Base-by-base conservation (phyloP, 2,797 vertebrate species). In the Dipus sagitta region DNA sequence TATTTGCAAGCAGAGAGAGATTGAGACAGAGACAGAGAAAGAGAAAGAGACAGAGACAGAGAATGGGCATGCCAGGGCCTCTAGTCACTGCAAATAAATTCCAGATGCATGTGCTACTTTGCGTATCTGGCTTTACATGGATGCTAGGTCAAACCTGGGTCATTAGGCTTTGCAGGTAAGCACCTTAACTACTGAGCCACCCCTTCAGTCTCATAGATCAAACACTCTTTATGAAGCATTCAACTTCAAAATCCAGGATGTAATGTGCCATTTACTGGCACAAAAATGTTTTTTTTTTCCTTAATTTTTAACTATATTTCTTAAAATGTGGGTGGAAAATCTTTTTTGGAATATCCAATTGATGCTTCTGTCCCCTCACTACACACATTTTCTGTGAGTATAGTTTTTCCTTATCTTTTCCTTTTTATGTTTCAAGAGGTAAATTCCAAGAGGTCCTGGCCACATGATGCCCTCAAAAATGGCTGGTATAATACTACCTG, bases 251-350 rank as follows among this genome's bases (percentile, higher is more conserved):
- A 60, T 78, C 9, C 17, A 47, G 54, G 28, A 78, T 32, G 76
- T 80, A 60, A 68, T 83, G 58, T 54, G 13, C 3, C 30, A 78
- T 72, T 79, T 88, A 83, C 20, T 38, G 67, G 18, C 5, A 60
- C 26, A 62, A 20, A 77, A 58, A 47, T n/a, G 34, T 58, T 5
- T 79, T 64, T 11, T 52, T 38, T 78, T 65, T 47, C 47, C 23
- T 26, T 67, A 75, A 30, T 70, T 60, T 84, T 92, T 67, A 11
- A 90, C 21, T 0, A n/a, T 24, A 52, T 86, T 91, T 93, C 71
- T 92, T 91, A 64, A 96, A 80, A 88, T 79, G 8, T 21, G 17
- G 18, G 47, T 70, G 47, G 67, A 58, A 47, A 90, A 92, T 80
- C 70, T 67, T 28, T 77, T 68, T 90, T 60, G 91, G 30, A 86